Percentiles rank a stretch among this genome's conserved stretches.
phyloP scores from a whole-genome alignment of 1,140 invertebrate genomes.

The Homarus americanus region DNA sequence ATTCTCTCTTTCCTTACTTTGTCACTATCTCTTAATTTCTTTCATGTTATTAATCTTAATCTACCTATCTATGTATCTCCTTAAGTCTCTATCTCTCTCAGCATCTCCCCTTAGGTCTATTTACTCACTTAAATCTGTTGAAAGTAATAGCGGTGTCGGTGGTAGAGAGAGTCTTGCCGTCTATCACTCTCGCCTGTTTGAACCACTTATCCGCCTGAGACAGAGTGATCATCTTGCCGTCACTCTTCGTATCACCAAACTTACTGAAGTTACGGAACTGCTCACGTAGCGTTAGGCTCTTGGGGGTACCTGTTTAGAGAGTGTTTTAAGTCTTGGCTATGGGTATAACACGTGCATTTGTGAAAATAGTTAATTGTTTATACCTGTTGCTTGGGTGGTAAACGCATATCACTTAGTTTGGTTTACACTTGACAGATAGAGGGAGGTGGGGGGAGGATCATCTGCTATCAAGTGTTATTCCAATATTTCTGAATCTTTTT shows the following conservation, averaged over 20 bases:
- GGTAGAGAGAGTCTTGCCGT: constrained; percentile 91
- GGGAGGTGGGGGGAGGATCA: too few relatives aligned
- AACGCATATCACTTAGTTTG: too few relatives aligned
- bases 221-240: constrained; percentile 91
- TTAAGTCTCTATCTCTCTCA: background rate
- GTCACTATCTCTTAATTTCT: background rate
- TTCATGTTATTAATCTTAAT: background rate
- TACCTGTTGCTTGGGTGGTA: too few relatives aligned
- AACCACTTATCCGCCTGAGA: constrained; percentile 97
- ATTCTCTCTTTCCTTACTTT: too few relatives aligned
- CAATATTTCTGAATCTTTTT: too few relatives aligned
- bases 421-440: too few relatives aligned
- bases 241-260: constrained; percentile 92
- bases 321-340: too few relatives aligned
- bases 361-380: too few relatives aligned
- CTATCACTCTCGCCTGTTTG: constrained; percentile 95
- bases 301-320: constrained; percentile 68
- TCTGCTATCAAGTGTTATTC: too few relatives aligned
- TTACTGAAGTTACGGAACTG: constrained; percentile 87
- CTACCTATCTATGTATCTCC: too few relatives aligned
- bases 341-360: too few relatives aligned
- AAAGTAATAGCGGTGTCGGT: constrained; percentile 94
- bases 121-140: constrained; percentile 88
- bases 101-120: background rate
- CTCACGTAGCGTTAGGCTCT: constrained; percentile 77